Evolutionary conservation across 2,113 vertebrate genomes (phyloP).

Genomic region (Myotis davidii): DNA sequence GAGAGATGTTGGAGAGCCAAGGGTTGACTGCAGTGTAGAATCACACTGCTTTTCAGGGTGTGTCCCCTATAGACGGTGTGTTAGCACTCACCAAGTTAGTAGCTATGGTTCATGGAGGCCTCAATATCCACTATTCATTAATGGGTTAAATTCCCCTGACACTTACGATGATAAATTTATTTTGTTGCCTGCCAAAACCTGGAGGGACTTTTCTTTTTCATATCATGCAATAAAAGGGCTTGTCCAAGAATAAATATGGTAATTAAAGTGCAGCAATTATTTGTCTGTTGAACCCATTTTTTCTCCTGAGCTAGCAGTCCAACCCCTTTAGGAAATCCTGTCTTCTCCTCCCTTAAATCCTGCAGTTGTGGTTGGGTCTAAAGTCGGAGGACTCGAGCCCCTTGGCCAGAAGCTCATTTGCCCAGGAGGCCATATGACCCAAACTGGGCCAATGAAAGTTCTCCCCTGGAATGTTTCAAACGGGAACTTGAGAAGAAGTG

Average conservation of each 20-base stretch:
- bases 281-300: not conserved
- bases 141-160: not conserved
- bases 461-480: not conserved
- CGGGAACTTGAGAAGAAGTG: not conserved
- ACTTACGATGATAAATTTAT: not conserved
- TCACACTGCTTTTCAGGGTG: not conserved
- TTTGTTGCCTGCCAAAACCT: not conserved
- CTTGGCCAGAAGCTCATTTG: not conserved
- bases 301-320: not conserved
- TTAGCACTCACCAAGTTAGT: not conserved
- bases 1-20: no score
- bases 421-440: not conserved
- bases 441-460: not conserved
- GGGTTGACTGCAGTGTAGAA: not conserved
- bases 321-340: not conserved
- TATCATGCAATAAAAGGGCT: not conserved
- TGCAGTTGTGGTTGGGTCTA: not conserved
- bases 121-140: not conserved
- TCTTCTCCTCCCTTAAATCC: not conserved
- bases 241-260: conserved; percentile 2
- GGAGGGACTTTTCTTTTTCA: not conserved
- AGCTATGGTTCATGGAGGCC: not conserved
- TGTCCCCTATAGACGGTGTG: not conserved
- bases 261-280: not conserved
- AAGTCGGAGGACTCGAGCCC: not conserved